A percentile compares a stretch with the other conserved stretches of the same genome.
phyloP scores from a whole-genome alignment of 2,797 vertebrate genomes.

The Leptodactylus fallax region DNA sequence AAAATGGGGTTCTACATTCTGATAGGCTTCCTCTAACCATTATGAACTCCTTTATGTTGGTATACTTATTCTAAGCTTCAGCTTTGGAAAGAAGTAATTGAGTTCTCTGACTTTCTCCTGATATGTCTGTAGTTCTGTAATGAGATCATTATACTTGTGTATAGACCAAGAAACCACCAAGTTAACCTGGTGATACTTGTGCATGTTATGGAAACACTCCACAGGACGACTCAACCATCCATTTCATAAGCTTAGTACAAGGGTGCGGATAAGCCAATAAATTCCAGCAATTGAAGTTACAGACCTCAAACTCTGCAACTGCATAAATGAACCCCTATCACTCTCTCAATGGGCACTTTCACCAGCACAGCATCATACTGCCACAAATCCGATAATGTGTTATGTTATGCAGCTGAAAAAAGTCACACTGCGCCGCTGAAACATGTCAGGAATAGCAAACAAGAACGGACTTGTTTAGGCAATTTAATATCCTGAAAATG shows the following conservation, averaged over 20 bases:
- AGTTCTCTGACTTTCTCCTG: too few relatives aligned
- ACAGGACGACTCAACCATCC: neutral
- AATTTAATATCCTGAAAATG: neutral
- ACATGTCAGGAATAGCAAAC: neutral
- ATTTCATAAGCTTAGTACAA: neutral
- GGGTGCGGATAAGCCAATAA: neutral
- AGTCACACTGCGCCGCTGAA: neutral
- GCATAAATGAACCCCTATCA: slow-evolving; percentile 1
- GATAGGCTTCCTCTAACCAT: too few relatives aligned
- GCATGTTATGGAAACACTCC: neutral
- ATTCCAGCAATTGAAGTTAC: neutral
- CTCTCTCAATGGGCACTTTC: neutral
- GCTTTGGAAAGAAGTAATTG: too few relatives aligned
- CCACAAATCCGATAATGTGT: slow-evolving; percentile 29
- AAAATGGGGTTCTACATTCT: too few relatives aligned
- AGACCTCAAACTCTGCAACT: neutral
- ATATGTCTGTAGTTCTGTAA: too few relatives aligned
- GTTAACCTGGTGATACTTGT: neutral
- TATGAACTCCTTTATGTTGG: too few relatives aligned
- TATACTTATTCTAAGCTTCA: too few relatives aligned
- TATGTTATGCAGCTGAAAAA: neutral
- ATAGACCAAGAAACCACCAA: too few relatives aligned
- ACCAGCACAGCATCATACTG: neutral
- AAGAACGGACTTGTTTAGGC: neutral
- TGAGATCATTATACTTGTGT: too few relatives aligned